These are phyloP conservation scores for Collichthys lucidus DNA, from an alignment of 2,113 vertebrate genomes.

Conservation along the genomic window DNA sequence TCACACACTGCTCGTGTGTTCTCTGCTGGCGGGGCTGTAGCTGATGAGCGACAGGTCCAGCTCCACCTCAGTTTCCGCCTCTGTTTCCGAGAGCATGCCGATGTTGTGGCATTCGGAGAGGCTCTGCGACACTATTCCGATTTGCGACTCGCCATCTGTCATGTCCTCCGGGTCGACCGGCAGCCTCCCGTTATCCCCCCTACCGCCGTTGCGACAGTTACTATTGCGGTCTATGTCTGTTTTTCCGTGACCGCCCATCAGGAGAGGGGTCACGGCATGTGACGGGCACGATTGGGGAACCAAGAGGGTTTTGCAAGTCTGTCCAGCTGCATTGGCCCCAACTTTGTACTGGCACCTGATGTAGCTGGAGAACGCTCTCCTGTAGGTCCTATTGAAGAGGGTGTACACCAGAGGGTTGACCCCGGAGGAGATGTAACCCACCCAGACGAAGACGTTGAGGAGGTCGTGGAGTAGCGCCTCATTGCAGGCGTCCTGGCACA, in stretches of 20 bases:
- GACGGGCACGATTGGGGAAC: slow-evolving; percentile 86
- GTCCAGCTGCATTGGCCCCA: slow-evolving; percentile 59
- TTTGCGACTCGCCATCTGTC: slow-evolving; percentile 70
- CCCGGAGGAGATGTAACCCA: slow-evolving; percentile 97
- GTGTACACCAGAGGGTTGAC: slow-evolving; percentile 98
- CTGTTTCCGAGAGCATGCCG: slow-evolving; percentile 77
- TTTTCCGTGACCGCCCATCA: slow-evolving; percentile 77
- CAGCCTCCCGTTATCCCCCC: slow-evolving; percentile 64
- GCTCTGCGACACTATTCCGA: slow-evolving; percentile 58
- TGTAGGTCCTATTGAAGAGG: slow-evolving; percentile 97
- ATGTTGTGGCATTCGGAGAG: slow-evolving; percentile 57
- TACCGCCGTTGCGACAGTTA: slow-evolving; percentile 81
- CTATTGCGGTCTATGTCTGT: slow-evolving; percentile 89
- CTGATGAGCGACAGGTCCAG: slow-evolving; percentile 89
- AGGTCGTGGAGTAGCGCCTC: slow-evolving; percentile 90
- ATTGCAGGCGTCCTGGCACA: slow-evolving; percentile 91
- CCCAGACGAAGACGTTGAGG: slow-evolving; percentile 97
- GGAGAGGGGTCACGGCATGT: slow-evolving; percentile 85
- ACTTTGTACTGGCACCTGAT: slow-evolving; percentile 90
- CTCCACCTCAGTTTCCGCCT: slow-evolving; percentile 87
- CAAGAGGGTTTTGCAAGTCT: slow-evolving; percentile 70
- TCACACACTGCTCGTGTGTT: slow-evolving; percentile 95
- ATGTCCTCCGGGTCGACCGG: slow-evolving; percentile 71
- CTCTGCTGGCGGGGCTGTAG: slow-evolving; percentile 84
- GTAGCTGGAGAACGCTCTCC: slow-evolving; percentile 95